Percentiles rank a stretch among this genome's conserved stretches.
These are phyloP conservation scores for Hyles euphorbiae DNA, from an alignment of 1,140 invertebrate genomes.

Conservation along the genomic window DNA sequence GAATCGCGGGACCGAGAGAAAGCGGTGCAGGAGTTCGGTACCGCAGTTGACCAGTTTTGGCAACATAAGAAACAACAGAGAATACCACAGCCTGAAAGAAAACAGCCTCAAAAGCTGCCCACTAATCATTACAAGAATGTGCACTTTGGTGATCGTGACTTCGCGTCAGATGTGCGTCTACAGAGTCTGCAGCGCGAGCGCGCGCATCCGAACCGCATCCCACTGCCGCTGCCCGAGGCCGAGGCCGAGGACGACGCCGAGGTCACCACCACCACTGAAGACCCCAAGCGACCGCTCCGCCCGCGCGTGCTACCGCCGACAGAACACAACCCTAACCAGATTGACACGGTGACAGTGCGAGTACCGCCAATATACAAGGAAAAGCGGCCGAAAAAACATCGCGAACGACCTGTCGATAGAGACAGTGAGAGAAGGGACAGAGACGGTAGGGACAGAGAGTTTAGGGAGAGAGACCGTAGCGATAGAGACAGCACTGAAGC, in stretches of 20 bases:
- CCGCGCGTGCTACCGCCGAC: slow-evolving; percentile 67
- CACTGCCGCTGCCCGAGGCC: slow-evolving; percentile 18
- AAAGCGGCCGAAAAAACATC: slow-evolving; percentile 62
- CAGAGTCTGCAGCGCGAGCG: slow-evolving; percentile 31
- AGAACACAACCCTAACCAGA: slow-evolving; percentile 68
- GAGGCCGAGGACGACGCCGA: slow-evolving; percentile 46
- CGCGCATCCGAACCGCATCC: slow-evolving; percentile 35
- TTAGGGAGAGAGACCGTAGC: too few species aligned
- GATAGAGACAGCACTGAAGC: too few species aligned
- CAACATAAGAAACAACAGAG: slow-evolving; percentile 39
- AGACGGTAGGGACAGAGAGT: too few species aligned
- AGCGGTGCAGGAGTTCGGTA: slow-evolving; percentile 53
- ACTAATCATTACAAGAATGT: slow-evolving; percentile 54
- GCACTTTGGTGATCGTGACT: slow-evolving; percentile 59
- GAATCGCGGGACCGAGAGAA: slow-evolving; percentile 55
- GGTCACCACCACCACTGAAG: slow-evolving; percentile 64
- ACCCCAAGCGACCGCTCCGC: slow-evolving; percentile 52
- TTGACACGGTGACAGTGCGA: slow-evolving; percentile 69
- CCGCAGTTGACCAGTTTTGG: slow-evolving; percentile 64
- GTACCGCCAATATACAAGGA: slow-evolving; percentile 70
- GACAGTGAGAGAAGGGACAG: slow-evolving; percentile 19
- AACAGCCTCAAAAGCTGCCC: slow-evolving; percentile 23
- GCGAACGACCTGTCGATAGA: slow-evolving; percentile 44
- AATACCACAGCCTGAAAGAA: slow-evolving; percentile 8
- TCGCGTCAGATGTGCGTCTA: slow-evolving; percentile 36